Conservation (phyloP, 2,113 vertebrate species). For the Esox niger region DNA sequence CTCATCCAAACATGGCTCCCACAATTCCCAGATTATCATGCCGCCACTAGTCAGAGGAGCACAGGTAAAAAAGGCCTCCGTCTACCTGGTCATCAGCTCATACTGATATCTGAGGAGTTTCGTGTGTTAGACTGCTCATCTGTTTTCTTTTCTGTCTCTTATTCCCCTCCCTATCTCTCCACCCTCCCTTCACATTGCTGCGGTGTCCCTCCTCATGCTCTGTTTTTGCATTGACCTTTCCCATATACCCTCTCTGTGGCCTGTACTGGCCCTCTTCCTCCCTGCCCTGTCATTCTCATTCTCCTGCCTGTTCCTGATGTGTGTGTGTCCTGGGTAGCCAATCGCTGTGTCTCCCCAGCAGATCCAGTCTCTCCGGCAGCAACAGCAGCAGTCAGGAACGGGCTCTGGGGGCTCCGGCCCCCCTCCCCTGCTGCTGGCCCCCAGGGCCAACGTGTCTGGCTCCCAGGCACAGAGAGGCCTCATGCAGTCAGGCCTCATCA, state of each 20-base stretch:
- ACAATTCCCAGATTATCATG: constrained; percentile 85
- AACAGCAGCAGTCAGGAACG: constrained; percentile 84
- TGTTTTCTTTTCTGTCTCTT: neutral
- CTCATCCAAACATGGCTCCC: constrained; percentile 78
- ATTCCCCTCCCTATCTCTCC: constrained; percentile 31
- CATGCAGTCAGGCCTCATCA: constrained; percentile 82
- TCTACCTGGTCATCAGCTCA: neutral
- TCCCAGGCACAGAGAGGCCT: constrained; percentile 81
- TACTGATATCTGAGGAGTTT: too few species aligned
- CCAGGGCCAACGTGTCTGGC: constrained; percentile 79
- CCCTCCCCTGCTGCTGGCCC: constrained; percentile 87
- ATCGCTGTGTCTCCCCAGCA: constrained; percentile 84
- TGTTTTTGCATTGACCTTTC: constrained; percentile 27
- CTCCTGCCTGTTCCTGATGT: neutral
- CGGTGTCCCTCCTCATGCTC: too few species aligned
- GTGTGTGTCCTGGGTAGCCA: constrained; percentile 68
- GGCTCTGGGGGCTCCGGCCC: constrained; percentile 74
- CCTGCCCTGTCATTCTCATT: constrained; percentile 18
- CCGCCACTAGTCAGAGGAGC: constrained; percentile 90
- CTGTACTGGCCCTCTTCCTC: constrained; percentile 34
- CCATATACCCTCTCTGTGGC: neutral
- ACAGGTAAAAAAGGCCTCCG: constrained; percentile 74
- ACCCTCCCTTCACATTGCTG: constrained; percentile 27
- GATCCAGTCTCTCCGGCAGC: constrained; percentile 89
- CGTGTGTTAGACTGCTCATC: neutral